Conservation (phyloP, 2,113 vertebrate species). For the Corythaixoides concolor region DNA sequence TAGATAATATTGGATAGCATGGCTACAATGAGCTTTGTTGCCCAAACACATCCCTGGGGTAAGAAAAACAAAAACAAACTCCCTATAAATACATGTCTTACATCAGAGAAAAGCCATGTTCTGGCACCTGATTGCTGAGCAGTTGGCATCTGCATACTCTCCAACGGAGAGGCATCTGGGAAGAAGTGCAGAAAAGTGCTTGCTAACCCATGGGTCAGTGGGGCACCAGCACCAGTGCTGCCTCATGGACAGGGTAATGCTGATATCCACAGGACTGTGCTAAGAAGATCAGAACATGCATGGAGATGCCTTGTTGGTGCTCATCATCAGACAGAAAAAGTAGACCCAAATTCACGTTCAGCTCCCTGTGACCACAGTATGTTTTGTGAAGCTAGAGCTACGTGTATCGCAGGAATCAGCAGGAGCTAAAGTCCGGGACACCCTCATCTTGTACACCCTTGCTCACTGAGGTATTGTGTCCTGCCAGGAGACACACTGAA, state of each 20-base stretch:
- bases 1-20: neutral
- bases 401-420: neutral
- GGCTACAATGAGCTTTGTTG: neutral
- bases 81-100: neutral
- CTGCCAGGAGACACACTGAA: neutral
- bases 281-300: neutral
- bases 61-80: neutral
- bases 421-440: neutral
- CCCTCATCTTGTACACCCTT: neutral
- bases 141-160: neutral
- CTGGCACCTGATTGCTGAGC: neutral
- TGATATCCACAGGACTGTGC: neutral
- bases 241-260: neutral
- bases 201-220: neutral
- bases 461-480: neutral
- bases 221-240: neutral
- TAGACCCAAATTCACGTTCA: neutral
- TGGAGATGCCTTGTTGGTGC: neutral
- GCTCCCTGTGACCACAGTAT: neutral
- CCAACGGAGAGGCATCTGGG: neutral
- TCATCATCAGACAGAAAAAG: neutral
- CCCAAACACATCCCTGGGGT: neutral
- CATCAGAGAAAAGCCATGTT: neutral
- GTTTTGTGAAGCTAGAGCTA: neutral
- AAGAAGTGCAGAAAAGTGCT: neutral